Evolutionary conservation across 1,140 invertebrate species (phyloP), one percentile per base, ranked within the genome.

Genomic region (Drosophila ohnishii): DNA sequence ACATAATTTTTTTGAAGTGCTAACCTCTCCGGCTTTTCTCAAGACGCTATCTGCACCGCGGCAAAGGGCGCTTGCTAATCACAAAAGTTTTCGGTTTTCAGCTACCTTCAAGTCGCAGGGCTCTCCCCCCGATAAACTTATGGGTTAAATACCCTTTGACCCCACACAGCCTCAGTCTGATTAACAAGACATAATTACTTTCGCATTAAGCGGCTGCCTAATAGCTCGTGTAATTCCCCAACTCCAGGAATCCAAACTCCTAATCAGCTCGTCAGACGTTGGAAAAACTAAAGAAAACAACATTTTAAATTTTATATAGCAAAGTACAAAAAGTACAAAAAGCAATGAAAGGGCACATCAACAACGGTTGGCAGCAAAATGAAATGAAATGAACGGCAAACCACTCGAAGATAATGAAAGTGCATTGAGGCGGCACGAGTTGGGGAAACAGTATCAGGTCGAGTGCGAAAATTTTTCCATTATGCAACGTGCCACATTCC

Each of bases 151-250:
- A 58, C 66, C 69, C 66, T 86, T 79, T 82, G 71, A 51, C 57
- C 55, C 64, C 83, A 22, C 39, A 48, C 75, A 65, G 73, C 48
- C 55, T 28, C 34, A 30, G 77, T 65, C 76, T 87, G 83, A 86
- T 86, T 86, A 86, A 87, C 70, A 72, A 87, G 79, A 83, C 79
- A 87, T 86, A 86, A 86, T 86, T 86, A 86, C 86, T 87, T 86
- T 86, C 75, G 83, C 83, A 86, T 86, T 86, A 86, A 87, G 83
- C 83, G 64, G 42, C 51, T 55, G 80, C 75, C 80, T 87, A 86
- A 86, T 86, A 86, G 83, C 79, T 80, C 79, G 76, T 86, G 83
- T 83, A 86, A 83, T 86, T 51, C 61, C 79, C 44, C 78, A 75
- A 42, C 75, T 76, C 47, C 44, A 48, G 37, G 50, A 42, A 35